Percentiles rank a stretch among this genome's conserved stretches.
phyloP scores from a whole-genome alignment of 2,113 vertebrate species.

The Nibea albiflora region DNA sequence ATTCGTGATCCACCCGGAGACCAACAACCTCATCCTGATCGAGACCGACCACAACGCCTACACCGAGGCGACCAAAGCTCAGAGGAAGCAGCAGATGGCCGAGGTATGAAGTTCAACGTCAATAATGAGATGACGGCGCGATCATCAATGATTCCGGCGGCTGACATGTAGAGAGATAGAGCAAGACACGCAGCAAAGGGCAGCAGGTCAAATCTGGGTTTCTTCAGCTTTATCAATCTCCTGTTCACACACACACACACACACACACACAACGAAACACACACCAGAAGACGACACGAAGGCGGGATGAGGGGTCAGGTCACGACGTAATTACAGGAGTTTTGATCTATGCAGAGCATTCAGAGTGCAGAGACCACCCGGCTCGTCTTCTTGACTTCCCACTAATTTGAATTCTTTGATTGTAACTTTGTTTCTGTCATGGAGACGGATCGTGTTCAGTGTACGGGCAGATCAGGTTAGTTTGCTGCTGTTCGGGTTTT shows the following conservation, averaged over 20 bases:
- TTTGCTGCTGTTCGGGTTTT: too few species aligned
- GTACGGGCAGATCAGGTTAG: neutral
- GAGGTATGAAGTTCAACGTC: slow-evolving; percentile 84
- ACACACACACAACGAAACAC: neutral
- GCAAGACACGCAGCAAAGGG: too few species aligned
- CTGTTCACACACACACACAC: too few species aligned
- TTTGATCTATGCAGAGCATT: neutral
- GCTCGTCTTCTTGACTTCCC: neutral
- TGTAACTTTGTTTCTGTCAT: neutral
- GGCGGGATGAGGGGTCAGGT: neutral
- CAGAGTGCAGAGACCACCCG: neutral
- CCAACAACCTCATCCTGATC: slow-evolving; percentile 95
- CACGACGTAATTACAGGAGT: too few species aligned
- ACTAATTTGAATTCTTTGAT: neutral
- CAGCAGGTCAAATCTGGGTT: too few species aligned
- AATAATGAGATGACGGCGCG: neutral
- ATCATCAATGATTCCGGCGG: neutral
- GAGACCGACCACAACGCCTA: slow-evolving; percentile 99
- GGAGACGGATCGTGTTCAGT: neutral
- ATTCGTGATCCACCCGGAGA: slow-evolving; percentile 98
- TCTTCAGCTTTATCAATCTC: neutral
- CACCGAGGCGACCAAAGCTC: slow-evolving; percentile 97
- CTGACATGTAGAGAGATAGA: too few species aligned
- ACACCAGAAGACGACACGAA: neutral
- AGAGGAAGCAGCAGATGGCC: slow-evolving; percentile 99